phyloP scores from a whole-genome alignment of 2,888 invertebrate species.

The Callosobruchus maculatus region DNA sequence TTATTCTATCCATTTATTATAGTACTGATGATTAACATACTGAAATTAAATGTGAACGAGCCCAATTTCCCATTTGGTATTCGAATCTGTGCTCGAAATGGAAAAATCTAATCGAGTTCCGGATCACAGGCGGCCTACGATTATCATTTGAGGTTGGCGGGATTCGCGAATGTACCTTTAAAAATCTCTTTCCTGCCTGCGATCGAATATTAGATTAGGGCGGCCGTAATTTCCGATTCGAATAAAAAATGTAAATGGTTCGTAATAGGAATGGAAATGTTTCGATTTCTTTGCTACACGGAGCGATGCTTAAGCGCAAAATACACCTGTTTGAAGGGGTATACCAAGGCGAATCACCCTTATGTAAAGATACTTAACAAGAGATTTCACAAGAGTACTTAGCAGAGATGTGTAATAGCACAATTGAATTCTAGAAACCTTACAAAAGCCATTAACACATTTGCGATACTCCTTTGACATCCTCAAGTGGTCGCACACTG shows the following conservation, averaged over 20 bases:
- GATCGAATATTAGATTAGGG: conserved; percentile 21
- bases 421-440: too few relatives aligned
- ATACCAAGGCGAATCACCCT: too few relatives aligned
- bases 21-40: neutral
- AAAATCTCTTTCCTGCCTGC: conserved; percentile 22
- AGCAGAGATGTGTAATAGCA: too few relatives aligned
- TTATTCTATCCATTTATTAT: too few relatives aligned
- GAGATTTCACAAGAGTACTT: too few relatives aligned
- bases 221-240: conserved; percentile 19
- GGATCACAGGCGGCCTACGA: neutral
- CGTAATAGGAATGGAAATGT: neutral
- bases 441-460: too few relatives aligned
- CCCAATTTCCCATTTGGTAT: neutral
- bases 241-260: conserved; percentile 10
- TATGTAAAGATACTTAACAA: too few relatives aligned
- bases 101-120: neutral
- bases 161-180: conserved; percentile 5
- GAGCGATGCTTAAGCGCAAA: neutral
- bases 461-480: too few relatives aligned
- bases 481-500: too few relatives aligned
- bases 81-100: neutral
- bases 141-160: conserved; percentile 2
- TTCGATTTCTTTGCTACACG: neutral
- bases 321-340: too few relatives aligned
- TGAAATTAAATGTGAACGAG: neutral